Evolutionary conservation across 2,113 vertebrate species (phyloP), one percentile per base, ranked within the genome.

Genomic region (Rissa tridactyla): DNA sequence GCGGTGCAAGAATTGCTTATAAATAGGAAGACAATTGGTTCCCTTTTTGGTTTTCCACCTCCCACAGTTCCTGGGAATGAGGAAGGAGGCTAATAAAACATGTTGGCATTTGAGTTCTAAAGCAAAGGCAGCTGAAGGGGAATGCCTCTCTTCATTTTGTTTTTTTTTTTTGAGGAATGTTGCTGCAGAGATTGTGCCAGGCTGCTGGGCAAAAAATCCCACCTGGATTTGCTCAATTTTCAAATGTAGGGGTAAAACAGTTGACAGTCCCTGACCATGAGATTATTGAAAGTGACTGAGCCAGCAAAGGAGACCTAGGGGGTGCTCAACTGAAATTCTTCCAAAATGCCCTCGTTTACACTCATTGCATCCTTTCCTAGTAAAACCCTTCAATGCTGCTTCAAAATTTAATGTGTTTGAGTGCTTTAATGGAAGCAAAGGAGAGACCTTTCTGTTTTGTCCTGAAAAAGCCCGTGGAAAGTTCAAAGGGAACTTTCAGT

Each of bases 91-190:
- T 36, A 90, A 0, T 36, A 42, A 79, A 26, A 68, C 85, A 80
- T 40, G 58, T 55, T 96, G 36, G 36, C 36, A 61, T 89, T 95
- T 83, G n/a, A 94, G 72, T 94, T 94, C 36, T 65, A 79, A 94
- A 84, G 38, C 30, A 46, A 81, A 78, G 36, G 51, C 68, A 84
- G 69, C 60, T 66, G 47, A 95, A 78, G 30, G 11, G 10, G 38
- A 68, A 70, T 76, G 36, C 13, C 4, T n/a, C 4, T 15, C 36
- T 19, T 18, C 34, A n/a, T 36, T 9, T 4, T 23, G 7, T 32
- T 42, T 29, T 15, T 38, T 36, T 6, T 26, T 14, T 26, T 54
- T 16, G 7, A 32, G 21, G 57, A 92, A 14, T 66, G 36, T 54
- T 88, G 42, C 87, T 54, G 40, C 62, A 86, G 80, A 80, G 54